Percentiles rank a stretch among this genome's conserved stretches.
These are phyloP conservation scores for Apostichopus leukothele DNA, from an alignment of 53 echinoderm and acorn worm species.

Conservation along the genomic window DNA sequence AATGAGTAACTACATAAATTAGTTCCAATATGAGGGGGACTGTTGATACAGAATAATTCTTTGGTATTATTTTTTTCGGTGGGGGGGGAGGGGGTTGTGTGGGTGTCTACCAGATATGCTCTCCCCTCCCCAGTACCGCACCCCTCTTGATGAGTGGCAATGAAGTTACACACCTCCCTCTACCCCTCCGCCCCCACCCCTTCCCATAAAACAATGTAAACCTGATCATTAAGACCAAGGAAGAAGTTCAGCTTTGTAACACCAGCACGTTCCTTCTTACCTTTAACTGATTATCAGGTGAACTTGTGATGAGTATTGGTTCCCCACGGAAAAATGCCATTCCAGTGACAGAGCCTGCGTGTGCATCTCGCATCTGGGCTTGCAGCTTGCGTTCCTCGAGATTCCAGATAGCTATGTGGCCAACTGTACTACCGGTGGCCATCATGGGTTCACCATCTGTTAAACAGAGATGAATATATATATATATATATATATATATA, in stretches of 20 bases:
- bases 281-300: constrained; percentile 89
- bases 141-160: no score
- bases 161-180: no score
- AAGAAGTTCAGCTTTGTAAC: neutral
- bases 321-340: constrained; percentile 77
- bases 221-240: neutral
- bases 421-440: constrained; percentile 82
- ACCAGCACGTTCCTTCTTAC: constrained; percentile 26
- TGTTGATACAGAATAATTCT: no score
- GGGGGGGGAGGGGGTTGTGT: no score
- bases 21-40: no score
- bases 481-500: no score
- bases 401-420: constrained; percentile 94
- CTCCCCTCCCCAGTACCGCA: no score
- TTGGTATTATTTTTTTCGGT: no score
- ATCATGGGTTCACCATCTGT: constrained; percentile 96
- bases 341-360: constrained; percentile 72
- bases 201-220: neutral
- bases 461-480: no score
- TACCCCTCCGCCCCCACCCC: no score
- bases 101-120: no score
- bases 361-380: constrained; percentile 93
- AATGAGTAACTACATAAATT: no score
- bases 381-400: constrained; percentile 88
- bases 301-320: constrained; percentile 88